These are phyloP conservation scores for Pedionomus torquatus DNA, from an alignment of 2,113 vertebrate genomes.

Conservation along the genomic window DNA sequence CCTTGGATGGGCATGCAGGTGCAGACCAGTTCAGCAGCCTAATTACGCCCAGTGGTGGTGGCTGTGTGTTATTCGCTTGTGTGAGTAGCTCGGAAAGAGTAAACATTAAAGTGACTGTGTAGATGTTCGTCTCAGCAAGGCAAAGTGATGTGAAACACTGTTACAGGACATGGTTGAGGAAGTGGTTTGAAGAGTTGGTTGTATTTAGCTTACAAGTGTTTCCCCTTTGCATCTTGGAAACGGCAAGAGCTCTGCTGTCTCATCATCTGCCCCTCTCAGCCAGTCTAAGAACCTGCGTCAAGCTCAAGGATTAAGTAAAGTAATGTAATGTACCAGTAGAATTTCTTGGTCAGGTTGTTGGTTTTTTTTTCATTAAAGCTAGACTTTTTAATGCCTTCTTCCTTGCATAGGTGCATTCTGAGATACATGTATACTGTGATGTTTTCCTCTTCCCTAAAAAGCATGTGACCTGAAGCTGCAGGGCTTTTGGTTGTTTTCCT, in stretches of 20 bases:
- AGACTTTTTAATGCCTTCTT: not conserved
- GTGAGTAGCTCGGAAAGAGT: not conserved
- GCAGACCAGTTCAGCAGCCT: not conserved
- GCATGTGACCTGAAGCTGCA: not conserved
- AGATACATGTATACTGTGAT: rapidly evolving
- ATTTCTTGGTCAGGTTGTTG: not conserved
- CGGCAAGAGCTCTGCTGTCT: not conserved
- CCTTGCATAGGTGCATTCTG: not conserved
- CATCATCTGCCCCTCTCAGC: not conserved
- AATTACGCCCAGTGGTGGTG: not conserved
- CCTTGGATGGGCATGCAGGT: not conserved
- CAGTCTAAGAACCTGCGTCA: not conserved
- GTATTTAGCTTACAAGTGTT: not conserved
- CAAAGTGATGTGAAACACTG: not conserved
- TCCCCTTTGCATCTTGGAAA: not conserved
- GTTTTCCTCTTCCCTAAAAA: not conserved
- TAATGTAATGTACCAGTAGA: not conserved
- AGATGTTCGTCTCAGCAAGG: not conserved
- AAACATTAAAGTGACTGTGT: rapidly evolving
- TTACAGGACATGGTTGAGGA: not conserved
- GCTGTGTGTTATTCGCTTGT: not conserved
- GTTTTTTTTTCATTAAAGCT: not conserved
- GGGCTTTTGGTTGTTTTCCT: not conserved
- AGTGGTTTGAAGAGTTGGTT: not conserved
- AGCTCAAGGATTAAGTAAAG: not conserved